Evolutionary conservation across 2,797 vertebrate species (phyloP), one percentile per base, ranked within the genome.

Genomic region (Takifugu ocellatus): DNA sequence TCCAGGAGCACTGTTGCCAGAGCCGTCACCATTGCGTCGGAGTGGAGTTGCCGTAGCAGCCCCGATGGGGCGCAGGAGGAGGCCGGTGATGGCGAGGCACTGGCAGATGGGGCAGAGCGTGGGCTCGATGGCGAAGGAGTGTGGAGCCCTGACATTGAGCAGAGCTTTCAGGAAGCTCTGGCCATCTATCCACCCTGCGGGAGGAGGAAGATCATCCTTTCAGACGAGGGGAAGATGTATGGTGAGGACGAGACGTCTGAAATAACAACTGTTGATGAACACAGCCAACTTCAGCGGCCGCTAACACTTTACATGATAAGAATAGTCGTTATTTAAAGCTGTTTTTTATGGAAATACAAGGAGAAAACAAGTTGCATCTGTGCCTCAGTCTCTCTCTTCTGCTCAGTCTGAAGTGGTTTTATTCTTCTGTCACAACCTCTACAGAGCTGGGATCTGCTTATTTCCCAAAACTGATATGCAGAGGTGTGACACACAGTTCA

Each of bases 11-110:
- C 90, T 87, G 91, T 90, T 79, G 91, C 86, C 79, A 81, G 90
- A 95, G 93, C 94, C 94, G 95, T 91, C 96, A 97, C 92, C 91
- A 98, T 98, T 97, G 95, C 95, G 93, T 96, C 96, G 92, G 96
- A 95, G 93, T 98, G 96, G 96, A 95, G 92, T 90, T 89, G 88
- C 81, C 88, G 88, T 77, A 74, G 78, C 91, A 98, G 96, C 93
- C 95, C 96, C 87, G 94, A 96, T 56, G 96, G 94, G 90, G 93
- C 93, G 88, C 93, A 93, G 90, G 95, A 96, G 85, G 96, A 97
- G 83, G 94, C 90, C 69, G 93, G 90, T 67, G 92, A 94, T 74
- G 93, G 92, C 73, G 91, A 94, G 82, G 93, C 87, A 63, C 87
- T 93, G 89, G 92, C 84, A 74, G 94, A 94, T 6, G 92, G 92